phyloP scores from a whole-genome alignment of 92 coral and sea anemone species.

The Palythoa grandiflora region DNA sequence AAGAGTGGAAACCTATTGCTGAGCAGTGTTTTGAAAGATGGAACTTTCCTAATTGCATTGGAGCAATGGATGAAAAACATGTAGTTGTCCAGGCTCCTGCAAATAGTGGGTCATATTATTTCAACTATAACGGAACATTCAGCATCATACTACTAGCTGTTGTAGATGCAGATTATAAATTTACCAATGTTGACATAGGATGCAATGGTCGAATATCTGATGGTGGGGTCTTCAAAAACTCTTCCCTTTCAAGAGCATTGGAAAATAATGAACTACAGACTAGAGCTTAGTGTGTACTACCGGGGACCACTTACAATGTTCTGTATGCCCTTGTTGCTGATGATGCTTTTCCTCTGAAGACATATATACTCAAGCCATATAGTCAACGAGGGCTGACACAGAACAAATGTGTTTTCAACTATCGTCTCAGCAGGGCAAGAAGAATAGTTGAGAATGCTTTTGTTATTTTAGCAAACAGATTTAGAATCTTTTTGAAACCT shows the following conservation, averaged over 20 bases:
- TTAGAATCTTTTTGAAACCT: conserved; percentile 25
- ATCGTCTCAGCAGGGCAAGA: conserved; percentile 41
- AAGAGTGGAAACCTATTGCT: no score
- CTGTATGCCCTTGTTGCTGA: conserved; percentile 46
- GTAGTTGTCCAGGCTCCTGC: conserved; percentile 18
- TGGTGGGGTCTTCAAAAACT: conserved; percentile 48
- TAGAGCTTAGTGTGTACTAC: conserved; percentile 1
- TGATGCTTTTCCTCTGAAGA: conserved; percentile 30
- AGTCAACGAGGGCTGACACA: conserved; percentile 22
- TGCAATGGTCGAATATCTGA: conserved; percentile 34
- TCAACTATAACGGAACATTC: conserved; percentile 42
- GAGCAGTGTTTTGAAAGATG: no score
- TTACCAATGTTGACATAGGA: conserved; percentile 39
- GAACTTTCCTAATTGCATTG: background rate
- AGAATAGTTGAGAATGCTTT: conserved; percentile 43
- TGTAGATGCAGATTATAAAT: conserved; percentile 51
- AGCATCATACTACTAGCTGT: conserved; percentile 41
- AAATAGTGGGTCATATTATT: conserved; percentile 37
- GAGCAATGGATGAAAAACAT: conserved; percentile 31
- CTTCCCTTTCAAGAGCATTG: conserved; percentile 27
- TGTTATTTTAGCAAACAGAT: conserved; percentile 33
- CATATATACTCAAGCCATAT: conserved; percentile 34
- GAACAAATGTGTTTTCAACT: conserved; percentile 29
- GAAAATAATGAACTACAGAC: background rate
- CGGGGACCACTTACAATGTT: background rate